Conservation (phyloP, 2,888 invertebrate genomes). For the Cheilosia vulpina region DNA sequence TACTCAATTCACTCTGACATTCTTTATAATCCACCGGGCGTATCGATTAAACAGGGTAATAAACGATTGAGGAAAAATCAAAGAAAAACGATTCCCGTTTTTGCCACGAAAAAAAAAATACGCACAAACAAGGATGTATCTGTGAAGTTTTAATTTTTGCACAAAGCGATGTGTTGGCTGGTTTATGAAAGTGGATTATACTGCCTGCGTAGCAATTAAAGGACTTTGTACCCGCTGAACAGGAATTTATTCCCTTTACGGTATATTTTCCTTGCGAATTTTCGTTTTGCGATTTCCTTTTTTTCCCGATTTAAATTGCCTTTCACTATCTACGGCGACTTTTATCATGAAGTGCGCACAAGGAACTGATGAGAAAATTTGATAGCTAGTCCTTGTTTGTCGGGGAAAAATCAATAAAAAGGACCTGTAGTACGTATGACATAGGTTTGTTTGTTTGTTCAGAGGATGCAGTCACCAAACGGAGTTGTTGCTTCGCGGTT, state of each 20-base stretch:
- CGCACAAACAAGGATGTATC: conserved; percentile 49
- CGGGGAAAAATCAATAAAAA: conserved; percentile 79
- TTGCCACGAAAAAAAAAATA: conserved; percentile 23
- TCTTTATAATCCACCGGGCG: conserved; percentile 8
- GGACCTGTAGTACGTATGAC: conserved; percentile 77
- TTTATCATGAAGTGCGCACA: conserved; percentile 65
- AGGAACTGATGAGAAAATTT: conserved; percentile 60
- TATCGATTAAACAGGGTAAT: conserved; percentile 63
- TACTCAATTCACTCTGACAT: conserved; percentile 31
- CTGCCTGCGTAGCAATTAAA: neutral
- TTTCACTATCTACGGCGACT: conserved; percentile 69
- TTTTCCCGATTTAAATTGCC: conserved; percentile 15
- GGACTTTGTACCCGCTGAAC: neutral
- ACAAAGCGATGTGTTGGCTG: conserved; percentile 3
- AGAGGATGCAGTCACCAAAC: neutral
- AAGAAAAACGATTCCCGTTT: conserved; percentile 27
- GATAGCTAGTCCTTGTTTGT: conserved; percentile 37
- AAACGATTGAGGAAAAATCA: conserved; percentile 14
- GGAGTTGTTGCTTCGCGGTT: neutral
- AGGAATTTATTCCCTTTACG: conserved; percentile 3
- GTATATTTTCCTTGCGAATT: conserved; percentile 14
- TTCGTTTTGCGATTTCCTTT: conserved; percentile 24
- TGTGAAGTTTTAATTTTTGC: conserved; percentile 49
- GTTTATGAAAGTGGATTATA: conserved; percentile 8
- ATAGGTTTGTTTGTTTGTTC: conserved; percentile 59